A percentile compares a stretch with the other conserved stretches of the same genome.
phyloP scores from a whole-genome alignment of 35 echinoderm and acorn worm species.

The Hemicentrotus pulcherrimus region DNA sequence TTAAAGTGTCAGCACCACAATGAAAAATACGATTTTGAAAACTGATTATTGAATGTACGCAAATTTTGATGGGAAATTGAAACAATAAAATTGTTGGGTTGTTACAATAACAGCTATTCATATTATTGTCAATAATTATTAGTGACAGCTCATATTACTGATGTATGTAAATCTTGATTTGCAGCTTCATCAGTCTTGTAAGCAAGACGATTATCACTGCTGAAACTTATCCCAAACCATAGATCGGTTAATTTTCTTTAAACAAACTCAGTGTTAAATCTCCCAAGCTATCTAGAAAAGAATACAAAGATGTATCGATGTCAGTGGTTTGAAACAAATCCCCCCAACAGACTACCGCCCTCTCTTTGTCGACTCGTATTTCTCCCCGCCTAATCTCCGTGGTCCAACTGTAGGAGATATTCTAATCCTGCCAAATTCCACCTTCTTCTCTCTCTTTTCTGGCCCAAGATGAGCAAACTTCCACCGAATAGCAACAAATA shows the following conservation, averaged over 20 bases:
- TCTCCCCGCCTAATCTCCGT: not conserved
- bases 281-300: not conserved
- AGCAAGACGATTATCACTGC: not conserved
- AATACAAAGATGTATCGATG: not conserved
- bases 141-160: no score
- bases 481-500: not conserved
- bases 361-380: not conserved
- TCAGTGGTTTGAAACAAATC: not conserved
- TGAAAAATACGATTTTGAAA: no score
- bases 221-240: not conserved
- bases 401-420: not conserved
- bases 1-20: no score
- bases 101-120: no score
- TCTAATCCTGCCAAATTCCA: not conserved
- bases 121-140: no score
- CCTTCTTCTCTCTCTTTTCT: not conserved
- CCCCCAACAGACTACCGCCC: not conserved
- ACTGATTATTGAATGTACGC: no score
- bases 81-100: no score
- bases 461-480: not conserved
- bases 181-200: no score
- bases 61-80: no score
- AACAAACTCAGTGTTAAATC: not conserved
- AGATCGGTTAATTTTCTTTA: not conserved
- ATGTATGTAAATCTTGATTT: no score